Conservation (phyloP, 2,113 vertebrate genomes). For the Thinocorus orbignyianus region DNA sequence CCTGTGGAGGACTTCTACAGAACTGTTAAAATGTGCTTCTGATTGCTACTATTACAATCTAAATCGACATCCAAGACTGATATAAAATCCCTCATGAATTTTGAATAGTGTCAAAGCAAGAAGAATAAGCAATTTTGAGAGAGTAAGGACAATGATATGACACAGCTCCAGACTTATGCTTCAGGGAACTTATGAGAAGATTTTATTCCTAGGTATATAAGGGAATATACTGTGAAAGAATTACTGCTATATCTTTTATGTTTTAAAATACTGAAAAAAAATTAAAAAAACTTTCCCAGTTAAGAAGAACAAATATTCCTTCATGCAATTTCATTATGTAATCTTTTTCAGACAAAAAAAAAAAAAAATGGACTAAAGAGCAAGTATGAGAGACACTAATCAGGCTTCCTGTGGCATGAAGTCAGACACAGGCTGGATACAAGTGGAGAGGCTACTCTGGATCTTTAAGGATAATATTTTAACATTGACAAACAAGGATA, state of each 20-base stretch:
- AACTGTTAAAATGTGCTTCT: neutral
- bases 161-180: neutral
- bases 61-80: neutral
- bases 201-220: neutral
- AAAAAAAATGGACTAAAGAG: neutral
- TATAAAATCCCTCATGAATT: neutral
- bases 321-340: neutral
- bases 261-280: neutral
- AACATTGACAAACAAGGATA: neutral
- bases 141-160: neutral
- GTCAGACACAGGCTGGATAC: neutral
- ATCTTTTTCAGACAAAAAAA: neutral
- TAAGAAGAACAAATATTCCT: neutral
- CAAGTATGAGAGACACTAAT: neutral
- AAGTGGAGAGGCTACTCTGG: rapidly evolving
- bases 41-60: neutral
- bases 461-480: neutral
- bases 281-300: neutral
- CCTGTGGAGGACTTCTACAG: neutral
- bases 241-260: neutral
- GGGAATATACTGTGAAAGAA: neutral
- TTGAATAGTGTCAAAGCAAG: neutral
- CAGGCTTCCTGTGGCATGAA: neutral
- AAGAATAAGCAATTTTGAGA: neutral
- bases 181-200: neutral